phyloP scores from a whole-genome alignment of 2,113 vertebrate species.

The Ploceus nigricollis region DNA sequence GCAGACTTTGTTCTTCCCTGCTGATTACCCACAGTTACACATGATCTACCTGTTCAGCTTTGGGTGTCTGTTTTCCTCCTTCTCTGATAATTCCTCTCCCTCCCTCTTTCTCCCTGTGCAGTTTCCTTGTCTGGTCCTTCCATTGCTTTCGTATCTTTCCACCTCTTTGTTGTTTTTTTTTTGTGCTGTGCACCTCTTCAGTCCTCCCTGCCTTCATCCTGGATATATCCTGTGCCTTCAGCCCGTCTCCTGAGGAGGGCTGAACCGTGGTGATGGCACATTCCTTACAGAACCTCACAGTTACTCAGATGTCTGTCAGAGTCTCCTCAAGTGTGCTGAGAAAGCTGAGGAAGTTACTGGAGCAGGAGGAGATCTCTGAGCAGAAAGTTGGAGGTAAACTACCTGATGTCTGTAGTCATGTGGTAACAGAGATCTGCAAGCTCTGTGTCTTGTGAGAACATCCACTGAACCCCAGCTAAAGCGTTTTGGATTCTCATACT shows the following conservation, averaged over 20 bases:
- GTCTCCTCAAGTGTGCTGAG: background rate
- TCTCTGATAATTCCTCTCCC: background rate
- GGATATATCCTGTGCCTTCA: background rate
- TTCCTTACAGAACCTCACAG: background rate
- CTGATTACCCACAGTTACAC: background rate
- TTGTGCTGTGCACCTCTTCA: background rate
- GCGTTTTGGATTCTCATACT: background rate
- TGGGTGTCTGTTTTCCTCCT: background rate
- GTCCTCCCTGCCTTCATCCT: background rate
- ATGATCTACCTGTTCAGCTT: background rate
- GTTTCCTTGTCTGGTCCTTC: background rate
- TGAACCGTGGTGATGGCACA: background rate
- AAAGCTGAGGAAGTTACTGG: background rate
- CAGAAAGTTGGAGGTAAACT: background rate
- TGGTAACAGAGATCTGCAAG: background rate
- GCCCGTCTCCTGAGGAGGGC: background rate
- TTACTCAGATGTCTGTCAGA: background rate
- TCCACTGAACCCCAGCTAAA: background rate
- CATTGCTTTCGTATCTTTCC: background rate
- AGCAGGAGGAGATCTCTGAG: background rate
- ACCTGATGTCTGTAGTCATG: background rate
- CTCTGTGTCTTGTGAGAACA: background rate
- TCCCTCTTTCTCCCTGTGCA: background rate
- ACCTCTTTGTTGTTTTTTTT: background rate
- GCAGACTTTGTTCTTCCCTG: background rate